A percentile compares a stretch with the other conserved stretches of the same genome.
These are phyloP conservation scores for Choloepus hoffmanni DNA, from an alignment of 2,113 vertebrate genomes.

Conservation along the genomic window DNA sequence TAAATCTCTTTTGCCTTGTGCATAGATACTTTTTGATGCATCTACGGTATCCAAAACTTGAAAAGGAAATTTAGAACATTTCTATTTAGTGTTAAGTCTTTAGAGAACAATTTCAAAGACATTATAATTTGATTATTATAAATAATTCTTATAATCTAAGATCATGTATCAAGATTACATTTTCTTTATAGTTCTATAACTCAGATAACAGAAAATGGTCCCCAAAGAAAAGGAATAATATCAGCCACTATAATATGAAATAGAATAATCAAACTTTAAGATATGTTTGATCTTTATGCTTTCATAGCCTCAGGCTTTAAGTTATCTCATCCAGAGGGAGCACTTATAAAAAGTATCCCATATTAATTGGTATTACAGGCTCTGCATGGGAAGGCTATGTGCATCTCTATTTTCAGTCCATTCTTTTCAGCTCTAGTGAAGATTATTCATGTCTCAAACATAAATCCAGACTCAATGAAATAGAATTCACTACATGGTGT, in stretches of 20 bases:
- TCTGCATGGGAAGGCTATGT: neutral
- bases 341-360: neutral
- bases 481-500: neutral
- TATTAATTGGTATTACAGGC: neutral
- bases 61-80: constrained; percentile 31
- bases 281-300: neutral
- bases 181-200: neutral
- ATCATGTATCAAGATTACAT: neutral
- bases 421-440: neutral
- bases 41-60: neutral
- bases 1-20: neutral
- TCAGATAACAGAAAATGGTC: neutral
- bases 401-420: neutral
- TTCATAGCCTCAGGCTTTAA: constrained; percentile 5
- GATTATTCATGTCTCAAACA: neutral
- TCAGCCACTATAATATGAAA: neutral
- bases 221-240: neutral
- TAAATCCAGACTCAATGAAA: neutral
- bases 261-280: neutral
- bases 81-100: neutral
- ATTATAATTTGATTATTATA: neutral
- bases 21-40: neutral
- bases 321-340: neutral
- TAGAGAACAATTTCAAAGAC: neutral
- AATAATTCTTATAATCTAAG: constrained; percentile 30